Evolutionary conservation across 2,888 invertebrate species (phyloP), one percentile per base, ranked within the genome.

Genomic region (Hyposoter dolosus): DNA sequence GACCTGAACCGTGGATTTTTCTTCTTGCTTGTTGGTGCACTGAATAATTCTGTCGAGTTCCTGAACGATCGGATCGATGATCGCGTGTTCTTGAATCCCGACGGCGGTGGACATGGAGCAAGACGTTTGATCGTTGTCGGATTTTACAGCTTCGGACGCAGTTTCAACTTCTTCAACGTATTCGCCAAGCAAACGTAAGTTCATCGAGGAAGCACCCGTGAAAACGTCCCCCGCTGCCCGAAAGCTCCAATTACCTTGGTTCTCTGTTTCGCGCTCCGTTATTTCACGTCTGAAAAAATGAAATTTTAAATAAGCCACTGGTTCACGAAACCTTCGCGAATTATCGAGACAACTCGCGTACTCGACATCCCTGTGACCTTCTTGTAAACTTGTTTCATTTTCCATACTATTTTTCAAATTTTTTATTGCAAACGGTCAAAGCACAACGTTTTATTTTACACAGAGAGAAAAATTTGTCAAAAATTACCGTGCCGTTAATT

Each of bases 1-100:
- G 10, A 32, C 56, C 23, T 68, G 68, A 12, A 23, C 2, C 15
- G 77, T 56, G 15, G 35, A 23, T 83, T 72, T 77, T 71, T 81
- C 85, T 17, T 68, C 83, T 40, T 15, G 40, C 32, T 74, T 66
- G 68, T 50, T 86, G 43, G 89, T 83, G 12, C 84, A 86, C 53
- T 88, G 84, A 60, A 88, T 87, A 53, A 91, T 90, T 71, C 89
- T 84, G 66, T 88, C 88, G 53, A 91, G 84, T 28, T 89, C 90
- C 63, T 89, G 85, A n/a, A 88, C 82, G 15, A 90, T 89, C 2
- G 91, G 91, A 19, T 88, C 86, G 28, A 91, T 87, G 35, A 89
- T 88, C 28, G 80, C 86, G 28, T 86, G 72, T 63, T 89, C 86
- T 35, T 47, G 87, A 66, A 81, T 43, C 6, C 76, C 60, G 32